Conservation (phyloP, 2,113 vertebrate species). For the Morone saxatilis region DNA sequence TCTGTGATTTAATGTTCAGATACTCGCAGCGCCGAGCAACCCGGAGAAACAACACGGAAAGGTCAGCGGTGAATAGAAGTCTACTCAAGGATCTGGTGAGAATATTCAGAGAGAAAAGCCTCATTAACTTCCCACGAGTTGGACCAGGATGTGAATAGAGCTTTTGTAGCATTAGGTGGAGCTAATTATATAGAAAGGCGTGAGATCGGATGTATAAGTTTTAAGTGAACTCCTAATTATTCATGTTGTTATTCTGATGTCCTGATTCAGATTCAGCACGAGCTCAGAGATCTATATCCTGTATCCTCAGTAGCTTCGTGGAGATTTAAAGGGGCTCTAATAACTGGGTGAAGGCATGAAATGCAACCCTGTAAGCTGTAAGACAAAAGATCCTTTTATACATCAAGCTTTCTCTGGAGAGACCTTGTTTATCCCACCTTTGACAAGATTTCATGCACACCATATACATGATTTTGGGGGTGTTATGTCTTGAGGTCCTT, state of each 20-base stretch:
- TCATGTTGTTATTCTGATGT: background rate
- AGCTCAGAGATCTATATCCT: background rate
- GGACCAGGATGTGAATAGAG: background rate
- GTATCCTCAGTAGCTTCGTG: background rate
- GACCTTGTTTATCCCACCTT: background rate
- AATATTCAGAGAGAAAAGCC: background rate
- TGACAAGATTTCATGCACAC: too few species aligned
- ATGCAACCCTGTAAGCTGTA: background rate
- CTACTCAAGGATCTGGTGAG: background rate
- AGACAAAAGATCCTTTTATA: background rate
- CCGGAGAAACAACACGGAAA: conserved; percentile 29
- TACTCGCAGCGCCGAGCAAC: background rate
- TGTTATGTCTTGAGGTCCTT: too few species aligned
- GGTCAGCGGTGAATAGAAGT: conserved; percentile 13
- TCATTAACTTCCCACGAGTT: conserved; percentile 44
- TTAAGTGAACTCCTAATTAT: background rate
- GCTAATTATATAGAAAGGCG: conserved; percentile 29
- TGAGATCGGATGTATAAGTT: conserved; percentile 44
- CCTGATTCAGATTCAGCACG: conserved; percentile 9
- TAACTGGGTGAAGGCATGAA: background rate
- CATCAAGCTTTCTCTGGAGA: background rate
- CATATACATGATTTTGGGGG: background rate
- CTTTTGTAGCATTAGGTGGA: conserved; percentile 11
- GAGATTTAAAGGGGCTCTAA: background rate
- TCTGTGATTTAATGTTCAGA: conserved; percentile 1